Percentiles rank a stretch among this genome's conserved stretches.
phyloP scores from a whole-genome alignment of 2,113 vertebrate species.

The Ochotona curzoniae region DNA sequence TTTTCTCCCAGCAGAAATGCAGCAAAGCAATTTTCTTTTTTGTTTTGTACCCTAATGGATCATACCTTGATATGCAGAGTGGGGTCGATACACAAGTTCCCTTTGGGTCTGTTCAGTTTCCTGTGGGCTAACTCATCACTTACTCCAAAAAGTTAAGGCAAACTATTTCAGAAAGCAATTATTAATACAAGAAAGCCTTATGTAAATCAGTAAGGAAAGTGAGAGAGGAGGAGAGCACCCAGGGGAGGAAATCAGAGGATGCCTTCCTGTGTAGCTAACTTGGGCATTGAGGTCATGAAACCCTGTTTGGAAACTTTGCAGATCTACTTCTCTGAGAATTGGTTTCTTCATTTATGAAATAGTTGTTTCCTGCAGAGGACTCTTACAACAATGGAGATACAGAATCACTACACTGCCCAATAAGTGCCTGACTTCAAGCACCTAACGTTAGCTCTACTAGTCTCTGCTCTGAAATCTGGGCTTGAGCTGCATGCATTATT shows the following conservation, averaged over 20 bases:
- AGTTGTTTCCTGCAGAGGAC: background rate
- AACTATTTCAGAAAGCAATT: constrained; percentile 39
- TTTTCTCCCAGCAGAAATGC: background rate
- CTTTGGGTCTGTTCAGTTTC: background rate
- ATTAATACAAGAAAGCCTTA: constrained; percentile 11
- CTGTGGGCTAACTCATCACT: background rate
- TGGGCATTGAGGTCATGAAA: background rate
- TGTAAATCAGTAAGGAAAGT: background rate
- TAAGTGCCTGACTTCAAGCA: background rate
- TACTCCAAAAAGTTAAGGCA: background rate
- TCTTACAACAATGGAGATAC: background rate
- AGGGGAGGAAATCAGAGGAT: background rate
- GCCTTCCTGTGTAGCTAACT: background rate
- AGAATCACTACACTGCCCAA: background rate
- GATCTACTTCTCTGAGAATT: background rate
- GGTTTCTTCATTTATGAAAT: background rate
- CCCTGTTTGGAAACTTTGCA: background rate
- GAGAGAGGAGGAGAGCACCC: background rate
- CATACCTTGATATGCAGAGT: background rate
- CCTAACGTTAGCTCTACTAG: background rate
- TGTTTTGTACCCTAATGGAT: background rate
- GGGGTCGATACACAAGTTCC: background rate
- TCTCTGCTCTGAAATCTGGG: background rate
- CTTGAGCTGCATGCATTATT: background rate
- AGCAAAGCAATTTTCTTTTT: background rate